Conservation (phyloP, 2,797 vertebrate genomes). For the Anomalospiza imberbis region DNA sequence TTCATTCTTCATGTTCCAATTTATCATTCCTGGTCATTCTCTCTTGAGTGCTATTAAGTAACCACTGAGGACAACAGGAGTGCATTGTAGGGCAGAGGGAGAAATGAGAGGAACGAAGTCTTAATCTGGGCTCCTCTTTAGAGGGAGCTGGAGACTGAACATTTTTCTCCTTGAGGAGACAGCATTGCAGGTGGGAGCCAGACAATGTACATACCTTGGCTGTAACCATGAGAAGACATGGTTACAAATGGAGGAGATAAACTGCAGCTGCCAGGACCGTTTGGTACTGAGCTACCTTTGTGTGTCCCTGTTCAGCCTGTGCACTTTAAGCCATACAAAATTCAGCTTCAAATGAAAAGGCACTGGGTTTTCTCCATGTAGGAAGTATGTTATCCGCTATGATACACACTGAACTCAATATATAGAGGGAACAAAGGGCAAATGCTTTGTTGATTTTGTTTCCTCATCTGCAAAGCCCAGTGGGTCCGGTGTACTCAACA, state of each 20-base stretch:
- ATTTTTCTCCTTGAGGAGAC: background rate
- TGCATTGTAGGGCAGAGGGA: background rate
- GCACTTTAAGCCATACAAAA: background rate
- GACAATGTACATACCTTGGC: rapidly evolving
- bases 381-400: background rate
- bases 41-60: background rate
- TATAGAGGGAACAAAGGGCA: background rate
- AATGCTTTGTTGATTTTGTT: constrained; percentile 47
- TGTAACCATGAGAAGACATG: background rate
- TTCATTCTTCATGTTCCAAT: background rate
- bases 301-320: background rate
- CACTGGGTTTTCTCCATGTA: background rate
- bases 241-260: background rate
- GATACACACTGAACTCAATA: background rate
- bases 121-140: background rate
- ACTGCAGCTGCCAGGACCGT: background rate
- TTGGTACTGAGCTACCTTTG: background rate
- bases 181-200: background rate
- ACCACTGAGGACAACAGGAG: background rate
- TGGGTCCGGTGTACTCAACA: background rate
- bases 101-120: background rate
- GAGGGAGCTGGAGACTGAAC: background rate
- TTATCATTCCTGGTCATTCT: background rate
- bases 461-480: constrained; percentile 27
- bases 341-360: background rate